Base-by-base conservation (phyloP, 1,140 invertebrate genomes). In the Papilio dardanus region DNA sequence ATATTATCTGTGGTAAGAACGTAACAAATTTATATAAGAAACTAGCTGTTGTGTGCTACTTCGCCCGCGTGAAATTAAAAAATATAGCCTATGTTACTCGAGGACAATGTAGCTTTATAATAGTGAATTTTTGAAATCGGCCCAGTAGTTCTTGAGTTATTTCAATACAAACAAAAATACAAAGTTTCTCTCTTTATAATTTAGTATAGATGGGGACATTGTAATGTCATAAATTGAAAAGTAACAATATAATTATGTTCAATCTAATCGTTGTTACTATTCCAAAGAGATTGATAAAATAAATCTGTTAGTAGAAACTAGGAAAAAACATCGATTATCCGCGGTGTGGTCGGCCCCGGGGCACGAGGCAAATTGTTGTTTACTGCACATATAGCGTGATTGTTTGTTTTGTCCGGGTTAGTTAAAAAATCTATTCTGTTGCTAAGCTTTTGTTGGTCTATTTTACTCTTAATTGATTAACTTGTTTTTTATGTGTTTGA, bases 391-490 rank as follows among this genome's bases (percentile, higher is more conserved):
- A 58, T 62, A 21, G 24, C 54, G 54, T 62, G 54, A 62, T 62
- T 62, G 54, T 62, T 62, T 62, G 54, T 28, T 62, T 62, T 62
- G 54, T 28, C 54, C 21, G 24, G 50, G 24, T 30, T 62, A 62
- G 54, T 62, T 62, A 62, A 62, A 62, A 62, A 62, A 62, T 62
- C 54, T 62, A 28, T 62, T 62, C 54, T 24, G 10, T 62, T 62
- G 14, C 24, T 62, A 62, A 62, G 54, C 54, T 62, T 62, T 62
- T 30, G 54, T 62, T 30, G 14, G 3, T 62, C 24, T 28, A 30
- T 62, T 21, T 46, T 4, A 46, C 42, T 24, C 21, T 62, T 62
- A 28, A 28, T 62, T 62, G 21, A 54, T 54, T 54, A 54, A 54
- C 19, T 54, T 54, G 50, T 46, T 19, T 46, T 46, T 37, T 46